Base-by-base conservation (phyloP, 2,888 invertebrate genomes). In the Ypsolopha scabrella region DNA sequence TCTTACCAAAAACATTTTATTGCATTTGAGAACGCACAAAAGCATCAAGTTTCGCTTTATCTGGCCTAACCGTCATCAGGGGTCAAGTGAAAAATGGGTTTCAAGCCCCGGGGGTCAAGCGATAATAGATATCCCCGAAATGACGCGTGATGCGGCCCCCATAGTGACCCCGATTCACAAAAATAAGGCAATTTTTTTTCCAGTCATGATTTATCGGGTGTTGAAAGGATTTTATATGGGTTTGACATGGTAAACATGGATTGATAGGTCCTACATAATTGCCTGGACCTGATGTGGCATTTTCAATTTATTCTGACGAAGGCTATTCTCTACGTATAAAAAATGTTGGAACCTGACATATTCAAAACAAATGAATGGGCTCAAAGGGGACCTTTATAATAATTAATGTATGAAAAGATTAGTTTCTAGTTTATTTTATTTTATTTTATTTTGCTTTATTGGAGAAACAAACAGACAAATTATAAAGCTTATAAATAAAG, bases 111-210 rank as follows among this genome's bases (percentile, higher is more conserved):
- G 57, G 50, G 59, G 55, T 55, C 53, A 54, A 57, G 52, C 59
- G 65, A 69, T 72, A 69, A 71, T 67, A 64, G 61, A 65, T 63
- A 57, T 64, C 61, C 54, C 53, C 58, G 46, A 64, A 68, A 68
- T 68, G 70, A 66, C 70, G 61, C 35, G 24, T 8, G 9, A 46
- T 14, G 43, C 13, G 46, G 13, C 46, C 48, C 48, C 48, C 48
- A 37, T 48, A 67, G 61, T 65, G 68, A 63, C 64, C 65, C 59
- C 57, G 60, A 60, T 63, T 60, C 59, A 59, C 58, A 63, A 72
- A 75, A 75, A 77, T 71, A 70, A 68, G 68, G 72, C 67, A 75
- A 75, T 77, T 75, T 72, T 68, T 68, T 44, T 61, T 62, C 62
- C 60, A 64, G 55, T 56, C 54, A 67, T 75, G 76, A 80, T 80